phyloP scores from a whole-genome alignment of 2,797 vertebrate genomes.

The Cynopterus sphinx region DNA sequence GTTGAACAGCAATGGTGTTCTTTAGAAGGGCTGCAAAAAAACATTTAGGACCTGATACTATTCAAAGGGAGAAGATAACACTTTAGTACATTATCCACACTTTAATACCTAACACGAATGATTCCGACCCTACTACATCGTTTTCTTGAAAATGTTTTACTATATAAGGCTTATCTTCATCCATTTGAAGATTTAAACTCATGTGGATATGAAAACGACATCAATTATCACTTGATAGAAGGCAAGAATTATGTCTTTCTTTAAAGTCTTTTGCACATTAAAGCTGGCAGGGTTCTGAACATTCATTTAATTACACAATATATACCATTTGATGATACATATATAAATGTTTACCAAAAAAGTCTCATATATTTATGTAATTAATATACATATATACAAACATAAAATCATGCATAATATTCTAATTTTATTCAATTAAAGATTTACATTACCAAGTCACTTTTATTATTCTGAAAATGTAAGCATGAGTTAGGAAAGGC shows the following conservation, averaged over 20 bases:
- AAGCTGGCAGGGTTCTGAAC: background rate
- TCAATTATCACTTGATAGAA: background rate
- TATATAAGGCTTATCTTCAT: background rate
- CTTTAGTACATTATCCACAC: background rate
- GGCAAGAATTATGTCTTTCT: background rate
- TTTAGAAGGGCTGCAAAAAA: background rate
- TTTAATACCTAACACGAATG: constrained; percentile 19
- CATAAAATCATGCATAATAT: constrained; percentile 4
- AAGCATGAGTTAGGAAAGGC: constrained; percentile 10
- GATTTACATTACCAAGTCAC: background rate
- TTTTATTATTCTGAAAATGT: constrained; percentile 32
- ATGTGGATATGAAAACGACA: constrained; percentile 13
- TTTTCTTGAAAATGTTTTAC: background rate
- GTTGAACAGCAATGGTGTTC: background rate
- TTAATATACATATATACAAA: background rate
- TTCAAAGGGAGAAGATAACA: background rate
- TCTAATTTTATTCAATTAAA: background rate
- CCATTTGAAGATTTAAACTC: constrained; percentile 44
- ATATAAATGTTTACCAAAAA: background rate
- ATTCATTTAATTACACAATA: constrained; percentile 6
- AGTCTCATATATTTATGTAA: background rate
- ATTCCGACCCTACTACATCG: background rate
- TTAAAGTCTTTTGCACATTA: background rate
- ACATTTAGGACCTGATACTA: background rate
- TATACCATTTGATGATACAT: background rate